These are phyloP conservation scores for Diadophis punctatus DNA, from an alignment of 2,113 vertebrate species.

Conservation along the genomic window DNA sequence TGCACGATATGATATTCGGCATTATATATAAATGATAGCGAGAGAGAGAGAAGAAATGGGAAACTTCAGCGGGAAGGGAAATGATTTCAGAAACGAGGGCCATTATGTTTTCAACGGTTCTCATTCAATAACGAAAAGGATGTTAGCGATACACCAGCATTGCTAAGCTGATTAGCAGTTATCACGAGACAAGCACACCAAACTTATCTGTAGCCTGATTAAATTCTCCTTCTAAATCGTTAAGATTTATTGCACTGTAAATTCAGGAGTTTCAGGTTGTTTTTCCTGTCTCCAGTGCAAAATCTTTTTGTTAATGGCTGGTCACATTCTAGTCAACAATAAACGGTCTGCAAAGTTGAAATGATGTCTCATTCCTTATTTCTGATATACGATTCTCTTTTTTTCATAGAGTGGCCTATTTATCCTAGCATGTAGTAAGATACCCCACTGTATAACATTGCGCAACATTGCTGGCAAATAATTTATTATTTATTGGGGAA, in stretches of 20 bases:
- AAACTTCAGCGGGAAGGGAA: background rate
- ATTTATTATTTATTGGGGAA: background rate
- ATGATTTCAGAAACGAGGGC: background rate
- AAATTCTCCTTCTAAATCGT: background rate
- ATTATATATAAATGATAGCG: background rate
- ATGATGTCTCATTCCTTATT: background rate
- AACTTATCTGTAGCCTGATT: background rate
- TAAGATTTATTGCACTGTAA: background rate
- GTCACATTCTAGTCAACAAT: background rate
- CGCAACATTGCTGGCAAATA: background rate
- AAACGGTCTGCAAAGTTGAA: background rate
- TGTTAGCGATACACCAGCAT: background rate
- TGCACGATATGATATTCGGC: background rate
- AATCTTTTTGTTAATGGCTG: background rate
- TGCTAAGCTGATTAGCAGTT: background rate
- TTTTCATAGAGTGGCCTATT: background rate
- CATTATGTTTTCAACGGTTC: background rate
- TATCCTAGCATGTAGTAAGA: background rate
- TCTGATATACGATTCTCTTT: background rate
- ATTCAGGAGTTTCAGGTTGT: background rate
- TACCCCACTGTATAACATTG: background rate
- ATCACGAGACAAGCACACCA: background rate
- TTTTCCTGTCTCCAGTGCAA: background rate
- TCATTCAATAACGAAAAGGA: background rate
- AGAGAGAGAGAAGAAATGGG: background rate